Conservation (phyloP, 2,113 vertebrate species). For the Cygnus buccinator region DNA sequence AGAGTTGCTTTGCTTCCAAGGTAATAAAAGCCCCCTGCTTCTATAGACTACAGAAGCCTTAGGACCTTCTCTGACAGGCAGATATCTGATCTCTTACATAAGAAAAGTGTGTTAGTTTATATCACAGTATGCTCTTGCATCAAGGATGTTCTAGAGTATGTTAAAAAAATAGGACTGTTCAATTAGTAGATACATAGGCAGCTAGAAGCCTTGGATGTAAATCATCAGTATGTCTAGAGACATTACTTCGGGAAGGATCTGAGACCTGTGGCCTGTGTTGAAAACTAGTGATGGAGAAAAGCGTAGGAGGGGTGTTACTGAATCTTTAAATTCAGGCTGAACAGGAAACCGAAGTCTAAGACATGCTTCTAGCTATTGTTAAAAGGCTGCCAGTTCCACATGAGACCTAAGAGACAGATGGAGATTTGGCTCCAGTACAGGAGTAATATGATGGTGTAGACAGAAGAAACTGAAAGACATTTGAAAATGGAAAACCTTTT, state of each 20-base stretch:
- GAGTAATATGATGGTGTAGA: background rate
- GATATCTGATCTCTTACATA: background rate
- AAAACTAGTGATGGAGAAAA: background rate
- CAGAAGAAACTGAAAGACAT: background rate
- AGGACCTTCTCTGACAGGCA: background rate
- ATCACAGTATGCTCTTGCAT: background rate
- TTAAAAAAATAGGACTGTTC: background rate
- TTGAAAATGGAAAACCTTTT: background rate
- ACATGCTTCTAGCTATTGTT: background rate
- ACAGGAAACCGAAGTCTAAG: background rate
- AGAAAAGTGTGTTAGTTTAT: background rate
- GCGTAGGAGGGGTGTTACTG: background rate
- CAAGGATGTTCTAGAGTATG: background rate
- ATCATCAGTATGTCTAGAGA: background rate
- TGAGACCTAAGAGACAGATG: background rate
- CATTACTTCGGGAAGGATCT: background rate
- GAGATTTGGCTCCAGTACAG: background rate
- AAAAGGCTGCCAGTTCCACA: background rate
- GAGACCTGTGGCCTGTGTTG: background rate
- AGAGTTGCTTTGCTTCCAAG: background rate
- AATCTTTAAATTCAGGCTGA: background rate
- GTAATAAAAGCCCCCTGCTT: background rate
- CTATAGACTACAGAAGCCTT: background rate
- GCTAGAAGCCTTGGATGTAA: background rate
- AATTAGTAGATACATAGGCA: background rate